A percentile compares a stretch with the other conserved stretches of the same genome.
Evolutionary conservation across 2,888 invertebrate species (phyloP).

Genomic region (Stenotaenia linearis): DNA sequence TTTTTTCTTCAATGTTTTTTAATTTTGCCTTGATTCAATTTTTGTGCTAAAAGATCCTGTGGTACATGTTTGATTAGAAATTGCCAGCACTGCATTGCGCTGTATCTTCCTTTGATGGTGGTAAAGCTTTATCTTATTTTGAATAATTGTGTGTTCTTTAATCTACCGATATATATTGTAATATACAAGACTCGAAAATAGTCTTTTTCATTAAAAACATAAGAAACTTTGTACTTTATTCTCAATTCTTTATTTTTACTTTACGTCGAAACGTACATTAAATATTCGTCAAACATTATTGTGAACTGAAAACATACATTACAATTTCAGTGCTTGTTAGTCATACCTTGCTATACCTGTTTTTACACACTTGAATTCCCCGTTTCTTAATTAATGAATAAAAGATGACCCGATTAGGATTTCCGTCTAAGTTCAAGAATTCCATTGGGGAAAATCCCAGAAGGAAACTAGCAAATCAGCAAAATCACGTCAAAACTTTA

Average conservation of each 20-base stretch:
- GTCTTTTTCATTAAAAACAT: background rate
- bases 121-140: background rate
- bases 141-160: background rate
- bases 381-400: no score
- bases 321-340: no score
- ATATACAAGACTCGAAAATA: background rate
- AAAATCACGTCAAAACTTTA: background rate
- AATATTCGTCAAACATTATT: no score
- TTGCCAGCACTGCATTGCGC: background rate
- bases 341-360: no score
- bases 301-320: no score
- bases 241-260: background rate
- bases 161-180: background rate
- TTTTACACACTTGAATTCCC: no score
- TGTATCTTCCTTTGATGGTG: background rate
- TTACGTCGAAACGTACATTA: no score
- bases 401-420: background rate
- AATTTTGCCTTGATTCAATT: background rate
- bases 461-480: background rate
- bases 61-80: background rate
- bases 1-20: background rate
- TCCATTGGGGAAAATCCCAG: background rate
- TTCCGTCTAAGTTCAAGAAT: background rate
- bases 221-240: background rate
- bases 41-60: background rate